Conservation (phyloP, 2,113 vertebrate genomes). For the Nibea coibor region DNA sequence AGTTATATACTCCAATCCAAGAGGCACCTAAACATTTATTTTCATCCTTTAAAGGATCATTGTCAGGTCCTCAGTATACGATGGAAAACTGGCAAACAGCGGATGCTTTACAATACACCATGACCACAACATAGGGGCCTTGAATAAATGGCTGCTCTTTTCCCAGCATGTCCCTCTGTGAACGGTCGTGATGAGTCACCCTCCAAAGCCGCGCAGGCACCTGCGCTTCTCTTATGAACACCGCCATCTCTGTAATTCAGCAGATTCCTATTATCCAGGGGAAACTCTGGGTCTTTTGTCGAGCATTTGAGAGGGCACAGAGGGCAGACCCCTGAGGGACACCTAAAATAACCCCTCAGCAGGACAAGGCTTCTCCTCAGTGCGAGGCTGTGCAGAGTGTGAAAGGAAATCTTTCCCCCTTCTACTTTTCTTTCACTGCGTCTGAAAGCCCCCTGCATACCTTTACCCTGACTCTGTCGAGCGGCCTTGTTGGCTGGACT, state of each 20-base stretch:
- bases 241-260: constrained; percentile 32
- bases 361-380: constrained; percentile 44
- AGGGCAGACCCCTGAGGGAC: constrained; percentile 60
- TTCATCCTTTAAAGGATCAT: constrained; percentile 47
- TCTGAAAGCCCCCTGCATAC: constrained; percentile 67
- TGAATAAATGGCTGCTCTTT: constrained; percentile 60
- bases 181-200: constrained; percentile 55
- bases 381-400: constrained; percentile 44
- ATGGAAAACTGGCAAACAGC: constrained; percentile 64
- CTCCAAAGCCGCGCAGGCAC: constrained; percentile 49
- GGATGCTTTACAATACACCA: constrained; percentile 52
- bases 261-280: constrained; percentile 42
- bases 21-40: constrained; percentile 59
- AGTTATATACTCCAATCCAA: constrained; percentile 42
- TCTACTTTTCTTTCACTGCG: constrained; percentile 61
- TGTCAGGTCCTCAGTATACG: constrained; percentile 51
- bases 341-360: constrained; percentile 59
- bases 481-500: constrained; percentile 50
- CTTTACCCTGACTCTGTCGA: constrained; percentile 69
- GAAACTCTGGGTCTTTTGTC: constrained; percentile 55
- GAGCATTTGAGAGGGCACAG: constrained; percentile 25
- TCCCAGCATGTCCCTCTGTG: constrained; percentile 54
- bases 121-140: constrained; percentile 49
- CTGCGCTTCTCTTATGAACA: constrained; percentile 48
- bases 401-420: constrained; percentile 64